Evolutionary conservation across 2,888 invertebrate species (phyloP), one percentile per base, ranked within the genome.

Genomic region (Drosophila fungiperda): DNA sequence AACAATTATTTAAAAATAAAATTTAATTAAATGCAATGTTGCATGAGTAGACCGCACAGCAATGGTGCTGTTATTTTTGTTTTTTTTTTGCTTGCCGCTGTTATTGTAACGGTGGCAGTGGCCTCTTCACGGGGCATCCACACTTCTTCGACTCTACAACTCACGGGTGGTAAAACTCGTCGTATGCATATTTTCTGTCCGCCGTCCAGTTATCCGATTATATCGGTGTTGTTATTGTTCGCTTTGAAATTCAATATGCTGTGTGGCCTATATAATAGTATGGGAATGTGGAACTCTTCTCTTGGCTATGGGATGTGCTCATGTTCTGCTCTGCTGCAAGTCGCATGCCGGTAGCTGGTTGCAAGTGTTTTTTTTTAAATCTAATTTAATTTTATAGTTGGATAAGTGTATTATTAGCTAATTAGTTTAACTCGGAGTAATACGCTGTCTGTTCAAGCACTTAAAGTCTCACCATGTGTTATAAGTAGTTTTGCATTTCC

Each of bases 1-100:
- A 82, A 86, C 88, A 88, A 88, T 88, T 85, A 86, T 85, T 88
- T 83, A 80, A 83, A 85, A 85, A 85, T 85, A 86, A 88, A 88
- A 83, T 82, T 86, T 85, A 85, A 88, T 85, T 85, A 88, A 85
- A 86, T 86, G 88, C 85, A 88, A 85, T 88, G 83, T 85, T 86
- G 85, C 85, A 85, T 85, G 85, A 85, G 88, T 83, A 71, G 74
- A 67, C 73, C 57, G 76, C 77, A 82, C 78, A 81, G 66, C 58
- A 55, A 54, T 52, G 26, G 26, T 26, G 26, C 26, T 64, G 54
- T 57, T 62, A 55, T 54, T 70, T 73, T 38, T 4, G 45, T 45
- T 23, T 17, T 61, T 17, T 61, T 57, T 60, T 33, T 57, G 57
- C 33, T 55, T 49, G 62, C 42, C 50, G 66, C 55, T 66, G 59